These are phyloP conservation scores for Spea bombifrons DNA, from an alignment of 2,113 vertebrate species.

Conservation along the genomic window DNA sequence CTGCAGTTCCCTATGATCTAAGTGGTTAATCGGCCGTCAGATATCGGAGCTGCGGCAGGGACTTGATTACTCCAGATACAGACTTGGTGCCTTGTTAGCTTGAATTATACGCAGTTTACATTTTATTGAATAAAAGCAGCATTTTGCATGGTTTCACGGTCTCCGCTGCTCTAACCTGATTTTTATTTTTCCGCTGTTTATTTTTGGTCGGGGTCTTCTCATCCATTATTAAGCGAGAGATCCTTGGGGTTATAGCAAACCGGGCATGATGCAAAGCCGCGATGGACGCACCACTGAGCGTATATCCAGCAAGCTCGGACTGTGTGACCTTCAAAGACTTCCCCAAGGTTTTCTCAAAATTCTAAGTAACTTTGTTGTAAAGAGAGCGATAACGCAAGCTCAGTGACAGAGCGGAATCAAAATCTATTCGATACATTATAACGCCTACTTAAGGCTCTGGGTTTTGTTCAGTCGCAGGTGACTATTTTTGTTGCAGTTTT, in stretches of 20 bases:
- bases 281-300: too few relatives aligned
- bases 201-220: background rate
- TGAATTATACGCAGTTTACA: background rate
- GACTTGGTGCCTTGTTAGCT: background rate
- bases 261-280: background rate
- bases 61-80: background rate
- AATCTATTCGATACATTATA: too few relatives aligned
- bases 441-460: too few relatives aligned
- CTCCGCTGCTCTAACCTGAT: background rate
- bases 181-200: background rate
- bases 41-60: background rate
- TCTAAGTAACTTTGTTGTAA: too few relatives aligned
- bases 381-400: too few relatives aligned
- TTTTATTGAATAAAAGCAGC: background rate
- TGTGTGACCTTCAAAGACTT: too few relatives aligned
- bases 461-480: too few relatives aligned
- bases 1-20: background rate
- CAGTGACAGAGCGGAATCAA: too few relatives aligned
- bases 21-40: background rate
- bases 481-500: too few relatives aligned
- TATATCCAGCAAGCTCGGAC: too few relatives aligned
- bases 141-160: background rate
- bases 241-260: background rate
- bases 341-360: too few relatives aligned
- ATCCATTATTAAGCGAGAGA: background rate